Evolutionary conservation across 2,797 vertebrate species (phyloP).

Genomic region (Rhabdomys pumilio): DNA sequence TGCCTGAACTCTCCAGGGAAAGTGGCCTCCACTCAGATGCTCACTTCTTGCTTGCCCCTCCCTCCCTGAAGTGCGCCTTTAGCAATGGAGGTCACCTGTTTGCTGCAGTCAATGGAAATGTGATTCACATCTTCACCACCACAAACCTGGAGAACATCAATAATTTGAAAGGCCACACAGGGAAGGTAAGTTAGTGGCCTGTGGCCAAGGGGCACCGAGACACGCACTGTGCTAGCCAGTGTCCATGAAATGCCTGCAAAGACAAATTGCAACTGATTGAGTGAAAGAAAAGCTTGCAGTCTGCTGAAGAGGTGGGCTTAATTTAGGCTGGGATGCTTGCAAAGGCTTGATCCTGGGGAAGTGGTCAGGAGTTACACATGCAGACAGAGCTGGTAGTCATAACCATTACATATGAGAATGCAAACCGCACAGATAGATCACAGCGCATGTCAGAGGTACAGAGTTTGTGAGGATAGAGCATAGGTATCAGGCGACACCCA

Average conservation of each 20-base stretch:
- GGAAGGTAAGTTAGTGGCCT: constrained; percentile 92
- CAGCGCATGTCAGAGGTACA: background rate
- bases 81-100: constrained; percentile 97
- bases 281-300: constrained; percentile 1
- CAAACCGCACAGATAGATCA: background rate
- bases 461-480: background rate
- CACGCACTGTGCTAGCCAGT: background rate
- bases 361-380: background rate
- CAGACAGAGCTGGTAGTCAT: background rate
- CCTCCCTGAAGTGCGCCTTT: constrained; percentile 93
- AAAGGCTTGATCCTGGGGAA: constrained; percentile 16
- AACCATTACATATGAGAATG: background rate
- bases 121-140: constrained; percentile 96
- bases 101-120: constrained; percentile 95
- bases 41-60: background rate
- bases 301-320: background rate
- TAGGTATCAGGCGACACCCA: background rate
- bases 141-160: constrained; percentile 94
- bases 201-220: background rate
- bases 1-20: background rate
- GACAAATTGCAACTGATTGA: background rate
- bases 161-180: constrained; percentile 96
- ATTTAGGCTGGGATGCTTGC: background rate
- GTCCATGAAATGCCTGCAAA: background rate
- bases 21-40: background rate